These are phyloP conservation scores for Phortica variegata DNA, from an alignment of 1,140 invertebrate species.

Conservation along the genomic window DNA sequence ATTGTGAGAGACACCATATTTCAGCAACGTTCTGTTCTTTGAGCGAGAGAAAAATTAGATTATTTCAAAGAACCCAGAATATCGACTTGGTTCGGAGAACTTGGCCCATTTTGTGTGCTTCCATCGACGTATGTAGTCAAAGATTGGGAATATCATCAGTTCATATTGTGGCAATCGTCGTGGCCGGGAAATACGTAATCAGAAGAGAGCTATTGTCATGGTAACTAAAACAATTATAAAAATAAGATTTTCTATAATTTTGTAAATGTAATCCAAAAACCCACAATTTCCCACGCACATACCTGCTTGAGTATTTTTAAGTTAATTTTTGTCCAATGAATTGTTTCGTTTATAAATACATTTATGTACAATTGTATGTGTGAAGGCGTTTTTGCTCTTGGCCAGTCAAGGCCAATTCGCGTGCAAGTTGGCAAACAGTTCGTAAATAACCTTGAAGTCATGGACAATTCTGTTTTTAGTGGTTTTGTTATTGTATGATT, in stretches of 20 bases:
- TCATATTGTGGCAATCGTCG: conserved; percentile 46
- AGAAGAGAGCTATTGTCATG: conserved; percentile 36
- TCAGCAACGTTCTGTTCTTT: too few relatives aligned
- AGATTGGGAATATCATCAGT: conserved; percentile 54
- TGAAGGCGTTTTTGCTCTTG: conserved; percentile 9
- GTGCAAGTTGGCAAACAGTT: background rate
- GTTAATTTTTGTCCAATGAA: too few relatives aligned
- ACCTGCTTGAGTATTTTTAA: too few relatives aligned
- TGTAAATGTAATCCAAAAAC: background rate
- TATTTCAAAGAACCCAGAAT: too few relatives aligned
- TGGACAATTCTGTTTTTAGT: conserved; percentile 16
- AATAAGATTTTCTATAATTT: too few relatives aligned
- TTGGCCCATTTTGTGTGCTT: conserved; percentile 32
- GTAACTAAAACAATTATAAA: conserved; percentile 28
- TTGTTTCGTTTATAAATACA: too few relatives aligned
- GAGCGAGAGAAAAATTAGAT: too few relatives aligned
- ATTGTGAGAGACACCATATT: too few relatives aligned
- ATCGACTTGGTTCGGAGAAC: conserved; percentile 19
- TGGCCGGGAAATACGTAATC: conserved; percentile 38
- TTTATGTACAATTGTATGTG: conserved; percentile 8
- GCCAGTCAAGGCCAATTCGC: conserved; percentile 38
- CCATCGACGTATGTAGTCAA: conserved; percentile 14
- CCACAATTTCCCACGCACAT: too few relatives aligned
- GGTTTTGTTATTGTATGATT: background rate
- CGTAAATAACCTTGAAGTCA: conserved; percentile 43